A percentile compares a stretch with the other conserved stretches of the same genome.
Conservation (phyloP, 1,140 invertebrate genomes). For the Octopus sinensis region DNA sequence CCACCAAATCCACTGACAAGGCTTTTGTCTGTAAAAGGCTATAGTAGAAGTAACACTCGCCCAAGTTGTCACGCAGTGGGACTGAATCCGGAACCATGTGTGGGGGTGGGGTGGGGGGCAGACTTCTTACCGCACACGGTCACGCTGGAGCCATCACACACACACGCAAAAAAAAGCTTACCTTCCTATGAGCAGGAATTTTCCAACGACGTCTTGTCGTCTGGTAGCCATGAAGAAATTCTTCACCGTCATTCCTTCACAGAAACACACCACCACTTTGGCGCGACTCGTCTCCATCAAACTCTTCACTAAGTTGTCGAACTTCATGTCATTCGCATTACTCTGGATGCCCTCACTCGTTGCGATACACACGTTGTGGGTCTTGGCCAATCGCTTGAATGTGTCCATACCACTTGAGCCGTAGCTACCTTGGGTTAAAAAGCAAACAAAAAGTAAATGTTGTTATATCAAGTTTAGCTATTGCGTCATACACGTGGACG, state of each 20-base stretch:
- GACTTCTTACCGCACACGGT: no score
- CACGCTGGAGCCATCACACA: no score
- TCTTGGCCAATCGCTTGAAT: conserved; percentile 68
- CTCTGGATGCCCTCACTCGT: conserved; percentile 67
- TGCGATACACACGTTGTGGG: conserved; percentile 73
- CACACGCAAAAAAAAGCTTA: no score
- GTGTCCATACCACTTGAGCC: conserved; percentile 77
- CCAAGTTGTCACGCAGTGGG: no score
- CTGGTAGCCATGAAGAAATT: conserved; percentile 68
- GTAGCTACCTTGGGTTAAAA: conserved; percentile 69
- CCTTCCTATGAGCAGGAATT: conserved; percentile 72
- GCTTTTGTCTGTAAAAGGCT: no score
- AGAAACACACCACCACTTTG: conserved; percentile 78
- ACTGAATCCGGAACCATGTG: no score
- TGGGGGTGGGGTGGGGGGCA: no score
- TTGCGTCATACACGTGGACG: no score
- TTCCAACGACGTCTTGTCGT: conserved; percentile 64
- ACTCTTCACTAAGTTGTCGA: conserved; percentile 64
- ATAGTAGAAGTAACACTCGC: no score
- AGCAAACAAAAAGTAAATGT: neutral
- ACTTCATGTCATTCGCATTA: conserved; percentile 65
- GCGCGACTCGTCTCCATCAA: conserved; percentile 64
- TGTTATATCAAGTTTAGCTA: no score
- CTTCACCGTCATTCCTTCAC: conserved; percentile 73
- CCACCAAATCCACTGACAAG: no score